Evolutionary conservation across 2,113 vertebrate species (phyloP).

Genomic region (Isichthys henryi): DNA sequence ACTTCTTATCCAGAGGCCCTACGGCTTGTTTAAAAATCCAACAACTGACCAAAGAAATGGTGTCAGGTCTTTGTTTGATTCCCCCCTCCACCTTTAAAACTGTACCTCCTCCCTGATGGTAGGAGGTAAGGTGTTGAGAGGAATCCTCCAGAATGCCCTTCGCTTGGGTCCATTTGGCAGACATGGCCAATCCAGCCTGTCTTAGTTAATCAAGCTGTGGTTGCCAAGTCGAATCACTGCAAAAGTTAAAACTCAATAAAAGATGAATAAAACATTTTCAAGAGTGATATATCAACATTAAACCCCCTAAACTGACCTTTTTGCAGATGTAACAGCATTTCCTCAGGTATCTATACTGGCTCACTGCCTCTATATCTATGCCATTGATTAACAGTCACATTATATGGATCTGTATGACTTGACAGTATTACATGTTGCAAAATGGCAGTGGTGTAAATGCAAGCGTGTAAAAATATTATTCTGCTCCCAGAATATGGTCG

Average conservation of each 20-base stretch:
- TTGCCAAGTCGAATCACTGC: neutral
- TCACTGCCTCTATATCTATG: neutral
- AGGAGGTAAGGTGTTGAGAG: neutral
- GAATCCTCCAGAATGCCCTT: too few relatives aligned
- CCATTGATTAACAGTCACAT: neutral
- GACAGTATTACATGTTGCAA: neutral
- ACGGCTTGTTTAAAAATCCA: neutral
- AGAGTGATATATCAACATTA: too few relatives aligned
- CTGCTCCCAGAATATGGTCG: neutral
- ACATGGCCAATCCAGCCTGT: neutral
- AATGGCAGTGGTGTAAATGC: neutral
- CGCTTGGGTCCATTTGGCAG: neutral
- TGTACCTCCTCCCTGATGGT: neutral
- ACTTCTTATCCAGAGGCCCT: neutral
- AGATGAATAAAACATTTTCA: neutral
- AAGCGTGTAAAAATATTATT: neutral
- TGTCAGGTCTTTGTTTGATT: neutral
- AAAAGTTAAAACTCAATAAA: neutral
- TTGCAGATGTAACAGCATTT: neutral
- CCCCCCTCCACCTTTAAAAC: neutral
- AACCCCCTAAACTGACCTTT: too few relatives aligned
- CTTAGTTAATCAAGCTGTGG: neutral
- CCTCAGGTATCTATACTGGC: neutral
- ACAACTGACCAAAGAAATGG: neutral
- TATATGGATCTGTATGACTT: neutral